A percentile compares a stretch with the other conserved stretches of the same genome.
These are phyloP conservation scores for Pseudomyrmex concolor DNA, from an alignment of 1,140 invertebrate genomes.

Conservation along the genomic window DNA sequence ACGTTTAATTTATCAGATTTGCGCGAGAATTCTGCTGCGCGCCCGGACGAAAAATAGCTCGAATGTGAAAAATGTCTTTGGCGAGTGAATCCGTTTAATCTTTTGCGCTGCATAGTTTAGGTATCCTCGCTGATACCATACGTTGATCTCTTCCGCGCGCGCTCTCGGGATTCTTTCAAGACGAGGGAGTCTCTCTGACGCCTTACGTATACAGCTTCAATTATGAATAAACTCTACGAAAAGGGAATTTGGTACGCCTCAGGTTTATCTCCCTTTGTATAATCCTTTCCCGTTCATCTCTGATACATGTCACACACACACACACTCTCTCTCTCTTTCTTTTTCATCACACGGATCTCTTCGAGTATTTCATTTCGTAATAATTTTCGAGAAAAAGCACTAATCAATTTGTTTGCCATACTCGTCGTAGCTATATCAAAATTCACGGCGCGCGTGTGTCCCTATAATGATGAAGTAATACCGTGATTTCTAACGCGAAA, in stretches of 20 bases:
- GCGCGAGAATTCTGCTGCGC: not conserved
- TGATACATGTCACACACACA: not conserved
- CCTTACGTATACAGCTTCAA: slow-evolving; percentile 28
- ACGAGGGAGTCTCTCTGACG: not conserved
- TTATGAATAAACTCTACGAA: slow-evolving; percentile 47
- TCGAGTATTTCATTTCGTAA: not conserved
- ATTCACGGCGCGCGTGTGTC: not conserved
- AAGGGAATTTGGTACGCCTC: slow-evolving; percentile 28
- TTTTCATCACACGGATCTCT: not conserved
- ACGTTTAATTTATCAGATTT: not conserved
- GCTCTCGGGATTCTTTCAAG: not conserved
- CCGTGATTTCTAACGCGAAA: slow-evolving; percentile 59
- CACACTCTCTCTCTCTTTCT: not conserved
- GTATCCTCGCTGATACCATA: not conserved
- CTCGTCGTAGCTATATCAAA: not conserved
- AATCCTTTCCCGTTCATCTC: slow-evolving; percentile 3
- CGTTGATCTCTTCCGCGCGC: not conserved
- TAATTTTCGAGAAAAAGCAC: not conserved
- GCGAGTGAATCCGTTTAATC: not conserved
- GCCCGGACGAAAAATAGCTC: not conserved
- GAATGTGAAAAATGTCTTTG: not conserved
- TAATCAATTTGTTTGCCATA: not conserved
- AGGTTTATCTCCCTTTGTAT: slow-evolving; percentile 17
- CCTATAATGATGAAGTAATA: slow-evolving; percentile 45
- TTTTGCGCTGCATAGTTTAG: not conserved